A percentile compares a stretch with the other conserved stretches of the same genome.
Conservation (phyloP, 2,113 vertebrate species). For the Ammodytes dubius region DNA sequence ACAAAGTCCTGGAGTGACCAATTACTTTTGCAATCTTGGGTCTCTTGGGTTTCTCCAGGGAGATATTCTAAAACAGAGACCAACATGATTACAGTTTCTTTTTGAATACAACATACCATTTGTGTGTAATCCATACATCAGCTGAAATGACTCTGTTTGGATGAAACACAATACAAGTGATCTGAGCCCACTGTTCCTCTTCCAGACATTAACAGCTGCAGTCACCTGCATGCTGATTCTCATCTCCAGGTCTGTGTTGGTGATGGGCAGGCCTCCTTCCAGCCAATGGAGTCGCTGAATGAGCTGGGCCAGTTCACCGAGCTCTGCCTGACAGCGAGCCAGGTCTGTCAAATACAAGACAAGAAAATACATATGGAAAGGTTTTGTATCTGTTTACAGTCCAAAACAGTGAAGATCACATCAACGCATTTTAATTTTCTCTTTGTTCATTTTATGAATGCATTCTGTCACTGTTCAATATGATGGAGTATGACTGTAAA, state of each 20-base stretch:
- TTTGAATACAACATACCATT: background rate
- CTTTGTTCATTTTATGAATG: background rate
- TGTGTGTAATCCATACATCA: background rate
- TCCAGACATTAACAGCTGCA: background rate
- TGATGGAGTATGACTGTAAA: background rate
- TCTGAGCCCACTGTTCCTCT: background rate
- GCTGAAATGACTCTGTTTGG: background rate
- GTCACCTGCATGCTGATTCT: conserved; percentile 85
- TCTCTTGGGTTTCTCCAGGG: conserved; percentile 89
- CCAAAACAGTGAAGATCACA: background rate
- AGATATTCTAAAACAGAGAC: conserved; percentile 76
- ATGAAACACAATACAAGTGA: background rate
- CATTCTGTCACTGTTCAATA: background rate
- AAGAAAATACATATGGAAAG: background rate
- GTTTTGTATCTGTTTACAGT: background rate
- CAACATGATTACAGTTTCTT: background rate
- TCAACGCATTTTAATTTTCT: background rate
- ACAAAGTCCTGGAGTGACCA: conserved; percentile 90
- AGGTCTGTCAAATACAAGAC: conserved; percentile 81
- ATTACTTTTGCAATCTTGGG: conserved; percentile 83
- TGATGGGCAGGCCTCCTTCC: conserved; percentile 88
- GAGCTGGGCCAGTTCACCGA: conserved; percentile 88
- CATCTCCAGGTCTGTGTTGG: conserved; percentile 80
- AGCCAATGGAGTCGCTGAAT: conserved; percentile 90
- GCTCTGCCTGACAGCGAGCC: conserved; percentile 87